Conservation (phyloP, 2,797 vertebrate genomes). For the Hipposideros larvatus region DNA sequence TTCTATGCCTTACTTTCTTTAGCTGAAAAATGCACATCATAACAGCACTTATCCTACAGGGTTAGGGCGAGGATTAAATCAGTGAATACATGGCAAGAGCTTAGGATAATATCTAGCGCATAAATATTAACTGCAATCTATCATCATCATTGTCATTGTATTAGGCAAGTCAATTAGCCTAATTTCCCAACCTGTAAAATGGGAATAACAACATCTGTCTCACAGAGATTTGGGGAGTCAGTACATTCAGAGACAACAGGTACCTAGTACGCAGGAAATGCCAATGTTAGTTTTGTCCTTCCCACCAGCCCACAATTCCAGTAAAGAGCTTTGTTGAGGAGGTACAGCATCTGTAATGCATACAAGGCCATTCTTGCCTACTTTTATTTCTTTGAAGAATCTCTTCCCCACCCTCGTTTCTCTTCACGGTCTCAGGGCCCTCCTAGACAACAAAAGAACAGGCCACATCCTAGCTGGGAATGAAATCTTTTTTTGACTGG, state of each 20-base stretch:
- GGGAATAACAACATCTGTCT: background rate
- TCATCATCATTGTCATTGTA: background rate
- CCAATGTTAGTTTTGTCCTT: background rate
- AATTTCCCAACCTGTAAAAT: slow-evolving; percentile 27
- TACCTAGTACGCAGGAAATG: background rate
- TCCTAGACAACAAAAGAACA: slow-evolving; percentile 65
- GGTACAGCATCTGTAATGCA: background rate
- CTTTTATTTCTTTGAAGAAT: slow-evolving; percentile 48
- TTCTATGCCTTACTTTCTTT: background rate
- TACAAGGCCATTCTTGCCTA: background rate
- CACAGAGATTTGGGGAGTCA: background rate
- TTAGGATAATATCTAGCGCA: background rate
- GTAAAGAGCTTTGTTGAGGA: background rate
- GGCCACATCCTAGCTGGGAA: background rate
- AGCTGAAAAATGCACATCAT: background rate
- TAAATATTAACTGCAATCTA: background rate
- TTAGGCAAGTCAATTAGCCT: background rate
- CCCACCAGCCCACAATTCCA: background rate
- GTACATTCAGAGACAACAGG: background rate
- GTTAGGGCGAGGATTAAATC: background rate
- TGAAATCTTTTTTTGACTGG: background rate
- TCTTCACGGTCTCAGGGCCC: slow-evolving; percentile 42
- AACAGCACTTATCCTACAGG: background rate
- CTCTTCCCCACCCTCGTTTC: background rate
- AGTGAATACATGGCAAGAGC: background rate